These are phyloP conservation scores for Stigmatopora argus DNA, from an alignment of 2,113 vertebrate species.

Conservation along the genomic window DNA sequence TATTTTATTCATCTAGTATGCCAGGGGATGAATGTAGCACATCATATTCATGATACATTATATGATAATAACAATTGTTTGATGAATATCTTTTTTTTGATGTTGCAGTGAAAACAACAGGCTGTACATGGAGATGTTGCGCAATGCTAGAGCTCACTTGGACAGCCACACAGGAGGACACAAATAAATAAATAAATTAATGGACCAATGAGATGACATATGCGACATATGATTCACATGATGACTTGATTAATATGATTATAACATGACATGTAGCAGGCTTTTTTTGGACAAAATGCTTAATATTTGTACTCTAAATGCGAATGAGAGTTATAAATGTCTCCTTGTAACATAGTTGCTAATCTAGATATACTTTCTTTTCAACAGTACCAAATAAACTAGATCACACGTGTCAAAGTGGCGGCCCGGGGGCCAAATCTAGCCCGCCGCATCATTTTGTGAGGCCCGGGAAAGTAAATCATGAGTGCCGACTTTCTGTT, in stretches of 20 bases:
- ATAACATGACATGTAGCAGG: not conserved
- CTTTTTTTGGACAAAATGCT: not conserved
- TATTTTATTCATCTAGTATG: not conserved
- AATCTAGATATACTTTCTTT: not conserved
- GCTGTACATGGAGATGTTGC: conserved; percentile 63
- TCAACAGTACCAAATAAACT: not conserved
- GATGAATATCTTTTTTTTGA: not conserved
- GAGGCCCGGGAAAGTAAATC: no score
- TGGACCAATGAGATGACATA: not conserved
- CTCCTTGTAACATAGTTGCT: not conserved
- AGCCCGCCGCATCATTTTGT: no score
- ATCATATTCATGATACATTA: not conserved
- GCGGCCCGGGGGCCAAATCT: no score
- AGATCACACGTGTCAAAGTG: not conserved
- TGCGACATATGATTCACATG: no score
- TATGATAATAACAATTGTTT: not conserved
- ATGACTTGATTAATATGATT: not conserved
- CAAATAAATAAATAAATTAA: conserved; percentile 12
- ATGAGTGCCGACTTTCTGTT: no score
- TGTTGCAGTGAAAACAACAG: conserved; percentile 59
- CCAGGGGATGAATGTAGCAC: not conserved
- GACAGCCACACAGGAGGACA: conserved; percentile 43
- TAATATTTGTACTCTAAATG: not conserved
- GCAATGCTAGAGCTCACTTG: conserved; percentile 53
- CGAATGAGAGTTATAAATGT: not conserved